A percentile compares a stretch with the other conserved stretches of the same genome.
Evolutionary conservation across 2,797 vertebrate genomes (phyloP).

Genomic region (Telmatherina bonti): DNA sequence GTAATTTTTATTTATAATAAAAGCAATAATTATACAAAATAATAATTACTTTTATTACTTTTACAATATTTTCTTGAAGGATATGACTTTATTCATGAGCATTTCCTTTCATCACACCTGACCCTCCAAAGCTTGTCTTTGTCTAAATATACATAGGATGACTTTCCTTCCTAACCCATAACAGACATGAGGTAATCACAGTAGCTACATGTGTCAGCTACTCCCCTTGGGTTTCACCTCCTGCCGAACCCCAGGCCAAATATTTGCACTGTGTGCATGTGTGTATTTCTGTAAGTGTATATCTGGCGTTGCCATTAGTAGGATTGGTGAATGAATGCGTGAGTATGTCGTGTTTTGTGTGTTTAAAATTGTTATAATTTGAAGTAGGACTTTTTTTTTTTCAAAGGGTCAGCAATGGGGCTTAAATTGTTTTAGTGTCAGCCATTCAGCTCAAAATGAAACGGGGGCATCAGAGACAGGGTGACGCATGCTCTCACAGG

Average conservation of each 20-base stretch:
- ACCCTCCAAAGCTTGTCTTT: slow-evolving; percentile 31
- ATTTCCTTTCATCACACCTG: slow-evolving; percentile 31
- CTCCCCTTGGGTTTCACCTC: slow-evolving; percentile 67
- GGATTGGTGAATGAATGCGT: slow-evolving; percentile 58
- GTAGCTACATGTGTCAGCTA: slow-evolving; percentile 62
- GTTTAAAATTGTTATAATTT: slow-evolving; percentile 57
- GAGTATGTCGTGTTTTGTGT: slow-evolving; percentile 46
- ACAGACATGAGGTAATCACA: slow-evolving; percentile 78
- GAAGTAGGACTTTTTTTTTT: slow-evolving; percentile 66
- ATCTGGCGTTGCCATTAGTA: slow-evolving; percentile 11
- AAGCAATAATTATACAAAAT: too few species aligned
- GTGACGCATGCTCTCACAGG: slow-evolving; percentile 42
- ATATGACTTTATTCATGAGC: background rate
- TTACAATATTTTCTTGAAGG: background rate
- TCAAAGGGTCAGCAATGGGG: slow-evolving; percentile 58
- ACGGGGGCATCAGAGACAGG: slow-evolving; percentile 50
- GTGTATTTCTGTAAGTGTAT: slow-evolving; percentile 48
- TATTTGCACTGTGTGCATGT: slow-evolving; percentile 66
- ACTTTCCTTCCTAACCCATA: slow-evolving; percentile 57
- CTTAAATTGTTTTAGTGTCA: slow-evolving; percentile 56
- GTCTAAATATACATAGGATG: slow-evolving; percentile 72
- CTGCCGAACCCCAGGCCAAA: slow-evolving; percentile 59
- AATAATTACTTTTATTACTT: background rate
- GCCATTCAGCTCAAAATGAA: slow-evolving; percentile 56
- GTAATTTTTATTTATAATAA: too few species aligned